These are phyloP conservation scores for Myotis findleyi DNA, from an alignment of 2,797 vertebrate genomes.

Conservation along the genomic window DNA sequence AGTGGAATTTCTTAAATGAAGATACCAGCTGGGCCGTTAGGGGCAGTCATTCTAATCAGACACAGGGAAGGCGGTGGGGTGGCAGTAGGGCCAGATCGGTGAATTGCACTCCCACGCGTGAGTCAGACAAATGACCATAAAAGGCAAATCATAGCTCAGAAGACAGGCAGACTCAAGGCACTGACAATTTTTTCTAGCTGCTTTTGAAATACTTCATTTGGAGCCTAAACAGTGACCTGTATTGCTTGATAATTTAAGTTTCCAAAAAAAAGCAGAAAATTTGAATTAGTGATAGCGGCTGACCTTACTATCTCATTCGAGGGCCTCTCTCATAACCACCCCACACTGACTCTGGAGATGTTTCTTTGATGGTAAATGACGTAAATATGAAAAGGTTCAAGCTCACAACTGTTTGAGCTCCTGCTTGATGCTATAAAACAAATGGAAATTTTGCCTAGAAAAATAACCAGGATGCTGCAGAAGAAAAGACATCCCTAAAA, in stretches of 20 bases:
- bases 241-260: neutral
- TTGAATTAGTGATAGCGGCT: neutral
- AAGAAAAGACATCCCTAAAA: constrained; percentile 27
- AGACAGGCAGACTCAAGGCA: constrained; percentile 57
- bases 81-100: constrained; percentile 74
- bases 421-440: neutral
- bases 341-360: neutral
- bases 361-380: constrained; percentile 21
- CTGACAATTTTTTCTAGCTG: constrained; percentile 22
- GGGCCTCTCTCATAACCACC: neutral
- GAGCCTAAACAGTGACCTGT: constrained; percentile 15
- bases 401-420: neutral
- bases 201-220: constrained; percentile 62
- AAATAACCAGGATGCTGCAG: neutral
- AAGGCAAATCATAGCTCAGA: constrained; percentile 72
- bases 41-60: constrained; percentile 80
- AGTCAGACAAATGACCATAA: constrained; percentile 78
- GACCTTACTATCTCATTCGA: neutral
- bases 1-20: constrained; percentile 72
- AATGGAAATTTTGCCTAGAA: neutral
- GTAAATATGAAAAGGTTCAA: neutral
- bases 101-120: constrained; percentile 72
- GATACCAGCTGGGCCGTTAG: constrained; percentile 76
- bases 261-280: neutral
- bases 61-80: constrained; percentile 73